A percentile compares a stretch with the other conserved stretches of the same genome.
These are phyloP conservation scores for Wasmannia auropunctata DNA, from an alignment of 1,140 invertebrate species.

Conservation along the genomic window DNA sequence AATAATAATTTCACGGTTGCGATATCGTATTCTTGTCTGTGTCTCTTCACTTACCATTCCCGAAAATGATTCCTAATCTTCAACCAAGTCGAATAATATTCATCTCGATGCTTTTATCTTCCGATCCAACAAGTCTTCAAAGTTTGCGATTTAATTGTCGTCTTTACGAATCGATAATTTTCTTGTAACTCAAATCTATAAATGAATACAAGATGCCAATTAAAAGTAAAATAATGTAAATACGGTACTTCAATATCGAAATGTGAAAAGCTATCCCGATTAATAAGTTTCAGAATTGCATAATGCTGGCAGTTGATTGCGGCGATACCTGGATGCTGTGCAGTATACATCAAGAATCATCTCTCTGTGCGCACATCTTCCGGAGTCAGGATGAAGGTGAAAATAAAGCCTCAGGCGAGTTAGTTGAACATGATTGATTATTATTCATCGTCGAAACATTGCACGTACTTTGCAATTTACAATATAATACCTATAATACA, in stretches of 20 bases:
- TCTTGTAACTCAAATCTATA: neutral
- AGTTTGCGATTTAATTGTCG: neutral
- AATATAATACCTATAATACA: constrained; percentile 83
- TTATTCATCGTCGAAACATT: constrained; percentile 84
- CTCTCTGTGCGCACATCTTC: neutral
- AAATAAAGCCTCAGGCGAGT: neutral
- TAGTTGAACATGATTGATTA: constrained; percentile 84
- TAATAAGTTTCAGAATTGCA: neutral
- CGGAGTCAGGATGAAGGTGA: neutral
- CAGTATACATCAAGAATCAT: neutral
- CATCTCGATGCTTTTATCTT: neutral
- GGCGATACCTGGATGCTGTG: neutral
- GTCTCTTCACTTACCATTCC: constrained; percentile 2
- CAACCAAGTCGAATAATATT: neutral
- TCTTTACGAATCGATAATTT: neutral
- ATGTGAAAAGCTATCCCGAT: neutral
- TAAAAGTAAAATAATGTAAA: neutral
- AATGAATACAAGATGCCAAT: neutral
- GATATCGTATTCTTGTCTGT: constrained; percentile 63
- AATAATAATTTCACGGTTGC: constrained; percentile 75
- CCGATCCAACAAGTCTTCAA: neutral
- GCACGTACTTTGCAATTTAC: constrained; percentile 81
- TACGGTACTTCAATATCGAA: neutral
- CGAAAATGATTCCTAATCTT: constrained; percentile 8
- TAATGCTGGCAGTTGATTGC: neutral